Base-by-base conservation (phyloP, 1,140 invertebrate species). In the Neodiprion virginianus region DNA sequence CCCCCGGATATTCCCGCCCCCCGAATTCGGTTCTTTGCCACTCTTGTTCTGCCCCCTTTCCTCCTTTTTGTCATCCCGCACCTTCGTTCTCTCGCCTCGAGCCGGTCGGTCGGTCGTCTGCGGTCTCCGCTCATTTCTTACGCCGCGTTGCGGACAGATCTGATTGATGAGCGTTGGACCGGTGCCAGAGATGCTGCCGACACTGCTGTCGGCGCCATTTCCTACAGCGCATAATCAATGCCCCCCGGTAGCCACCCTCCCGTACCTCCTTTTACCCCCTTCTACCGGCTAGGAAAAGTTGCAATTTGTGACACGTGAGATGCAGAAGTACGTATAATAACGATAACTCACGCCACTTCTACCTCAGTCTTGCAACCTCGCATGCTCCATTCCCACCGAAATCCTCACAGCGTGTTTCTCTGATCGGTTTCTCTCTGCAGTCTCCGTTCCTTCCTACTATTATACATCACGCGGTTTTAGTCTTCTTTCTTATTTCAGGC, bases 121-220 rank as follows among this genome's bases (percentile, higher is more conserved):
- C 53, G 53, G 53, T 61, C 53, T 61, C 53, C 53, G 53, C 53
- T 61, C 53, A 61, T 61, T 61, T 61, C 53, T 61, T 61, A 61
- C 53, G 8, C 53, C n/a, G 53, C 53, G 53, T 12, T 61, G 53
- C 53, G 53, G 53, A 61, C 53, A 61, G 53, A 61, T 61, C 53
- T 61, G 53, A 61, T 61, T 61, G 53, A 61, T 61, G 53, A 61
- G 53, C 53, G 53, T 61, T 61, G 53, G 53, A 61, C 53, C 53
- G 53, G 53, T 61, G 53, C 53, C 53, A 61, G 53, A 17, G 53
- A 61, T 61, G 53, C 53, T 61, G 53, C 53, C 53, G 53, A 61
- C 53, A 61, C 53, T 61, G 28, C 28, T 40, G 53, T 61, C 53
- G 53, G n/a, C 53, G 53, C 53, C 53, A 61, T 61, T 61, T 61